A percentile compares a stretch with the other conserved stretches of the same genome.
Conservation (phyloP, 2,888 invertebrate genomes). For the Hypena proboscidalis region DNA sequence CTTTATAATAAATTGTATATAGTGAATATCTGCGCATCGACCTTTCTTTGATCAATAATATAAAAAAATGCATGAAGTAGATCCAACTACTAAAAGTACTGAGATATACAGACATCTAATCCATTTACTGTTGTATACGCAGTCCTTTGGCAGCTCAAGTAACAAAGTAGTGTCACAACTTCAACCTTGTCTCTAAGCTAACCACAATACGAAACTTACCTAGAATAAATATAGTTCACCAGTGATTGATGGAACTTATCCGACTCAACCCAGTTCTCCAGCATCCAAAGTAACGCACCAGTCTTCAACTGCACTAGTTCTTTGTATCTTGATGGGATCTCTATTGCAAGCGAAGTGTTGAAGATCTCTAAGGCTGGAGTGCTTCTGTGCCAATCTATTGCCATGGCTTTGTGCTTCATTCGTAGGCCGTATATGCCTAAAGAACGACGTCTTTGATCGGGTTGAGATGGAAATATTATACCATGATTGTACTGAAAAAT, state of each 20-base stretch:
- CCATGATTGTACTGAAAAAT: constrained; percentile 64
- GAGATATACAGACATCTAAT: too few species aligned
- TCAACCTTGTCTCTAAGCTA: too few species aligned
- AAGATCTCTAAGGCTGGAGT: constrained; percentile 66
- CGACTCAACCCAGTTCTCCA: constrained; percentile 75
- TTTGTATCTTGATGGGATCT: constrained; percentile 66
- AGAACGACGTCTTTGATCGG: constrained; percentile 45
- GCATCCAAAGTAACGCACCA: constrained; percentile 76
- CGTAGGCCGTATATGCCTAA: constrained; percentile 62
- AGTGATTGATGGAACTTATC: constrained; percentile 66
- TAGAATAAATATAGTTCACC: constrained; percentile 69
- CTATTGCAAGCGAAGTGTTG: constrained; percentile 63
- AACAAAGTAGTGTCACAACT: too few species aligned
- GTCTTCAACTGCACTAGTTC: constrained; percentile 74
- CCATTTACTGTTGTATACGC: too few species aligned
- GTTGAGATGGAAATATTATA: constrained; percentile 26
- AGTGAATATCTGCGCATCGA: too few species aligned
- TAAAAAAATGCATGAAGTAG: too few species aligned
- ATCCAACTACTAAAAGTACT: too few species aligned
- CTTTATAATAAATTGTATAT: not conserved
- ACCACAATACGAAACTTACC: constrained; percentile 27
- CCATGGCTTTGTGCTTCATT: constrained; percentile 72
- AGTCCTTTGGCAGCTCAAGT: too few species aligned
- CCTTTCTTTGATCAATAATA: too few species aligned
- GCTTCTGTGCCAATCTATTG: constrained; percentile 63